phyloP scores from a whole-genome alignment of 2,113 vertebrate species.

The Anguilla japonica region DNA sequence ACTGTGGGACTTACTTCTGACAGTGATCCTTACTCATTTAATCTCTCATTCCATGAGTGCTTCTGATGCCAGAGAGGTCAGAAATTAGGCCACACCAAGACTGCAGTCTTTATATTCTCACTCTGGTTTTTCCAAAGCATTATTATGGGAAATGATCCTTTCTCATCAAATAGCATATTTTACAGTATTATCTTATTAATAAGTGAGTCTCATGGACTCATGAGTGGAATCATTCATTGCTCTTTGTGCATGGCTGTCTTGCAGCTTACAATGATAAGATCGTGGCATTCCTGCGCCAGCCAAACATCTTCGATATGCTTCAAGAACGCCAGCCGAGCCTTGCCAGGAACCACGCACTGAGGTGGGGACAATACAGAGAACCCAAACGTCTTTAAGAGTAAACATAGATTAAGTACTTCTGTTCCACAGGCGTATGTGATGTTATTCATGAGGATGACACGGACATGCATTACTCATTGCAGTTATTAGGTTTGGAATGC shows the following conservation, averaged over 20 bases:
- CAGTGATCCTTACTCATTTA: neutral
- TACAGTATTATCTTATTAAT: neutral
- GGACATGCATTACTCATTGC: neutral
- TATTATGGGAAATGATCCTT: neutral
- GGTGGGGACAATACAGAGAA: conserved; percentile 65
- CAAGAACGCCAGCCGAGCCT: conserved; percentile 94
- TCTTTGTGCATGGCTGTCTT: conserved; percentile 32
- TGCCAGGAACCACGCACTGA: conserved; percentile 87
- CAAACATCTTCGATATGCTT: conserved; percentile 95
- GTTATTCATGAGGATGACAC: neutral
- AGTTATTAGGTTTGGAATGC: neutral
- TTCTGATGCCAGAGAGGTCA: neutral
- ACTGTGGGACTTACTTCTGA: neutral
- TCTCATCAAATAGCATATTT: neutral
- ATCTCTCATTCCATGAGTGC: neutral
- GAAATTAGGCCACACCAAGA: neutral
- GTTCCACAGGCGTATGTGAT: neutral
- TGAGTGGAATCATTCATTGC: neutral
- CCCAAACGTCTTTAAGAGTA: neutral
- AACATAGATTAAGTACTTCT: neutral
- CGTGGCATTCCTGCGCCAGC: conserved; percentile 93
- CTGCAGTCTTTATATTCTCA: neutral
- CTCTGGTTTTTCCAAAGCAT: neutral
- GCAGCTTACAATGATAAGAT: conserved; percentile 98
- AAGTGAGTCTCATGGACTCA: neutral